Evolutionary conservation across 64 coral and sea anemone species (phyloP), one percentile per base, ranked within the genome.

Genomic region (Montipora efflorescens): DNA sequence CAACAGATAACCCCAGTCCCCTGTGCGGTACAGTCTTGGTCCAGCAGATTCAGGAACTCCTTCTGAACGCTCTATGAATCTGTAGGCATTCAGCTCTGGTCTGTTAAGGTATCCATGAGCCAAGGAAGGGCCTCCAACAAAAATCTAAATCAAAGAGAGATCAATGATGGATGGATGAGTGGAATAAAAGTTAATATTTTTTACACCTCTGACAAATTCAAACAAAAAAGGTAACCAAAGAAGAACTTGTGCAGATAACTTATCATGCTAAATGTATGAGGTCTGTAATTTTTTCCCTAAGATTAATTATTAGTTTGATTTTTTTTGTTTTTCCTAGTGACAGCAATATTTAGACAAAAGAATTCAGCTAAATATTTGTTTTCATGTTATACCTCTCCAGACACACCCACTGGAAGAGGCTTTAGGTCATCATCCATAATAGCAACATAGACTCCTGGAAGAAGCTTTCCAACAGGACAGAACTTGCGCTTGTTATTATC

Each of bases 81-180:
- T 77, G 18, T 80, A 48, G 11, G 92, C 88, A 69, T 98, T 92
- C 13, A 98, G 72, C 64, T 98, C 85, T 45, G 96, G 96, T 94
- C 96, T 97, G 96, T 97, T 97, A 0, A 97, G 72, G 79, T 97
- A 97, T 49, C 96, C 96, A 47, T 78, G 96, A 62, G 96, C 96
- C 10, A 97, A 80, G 20, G 96, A 84, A 12, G 93, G 96, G 1
- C 96, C 96, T 12, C 96, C 96, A 79, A 98, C 96, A 84, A 91
- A 98, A 75, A 98, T 98, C 96, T 98, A 49, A 78, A n/a, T 51
- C 13, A 89, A 47, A 78, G 36, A 84, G 4, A 84, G 14, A 57
- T 57, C 36, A 36, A 36, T 36, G 36, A 36, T 36, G 36, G 36
- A 36, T 36, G 36, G 36, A 36, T 36, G 1, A 36, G 28, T 36